Base-by-base conservation (phyloP, 2,888 invertebrate genomes). In the Andrena hattorfiana region DNA sequence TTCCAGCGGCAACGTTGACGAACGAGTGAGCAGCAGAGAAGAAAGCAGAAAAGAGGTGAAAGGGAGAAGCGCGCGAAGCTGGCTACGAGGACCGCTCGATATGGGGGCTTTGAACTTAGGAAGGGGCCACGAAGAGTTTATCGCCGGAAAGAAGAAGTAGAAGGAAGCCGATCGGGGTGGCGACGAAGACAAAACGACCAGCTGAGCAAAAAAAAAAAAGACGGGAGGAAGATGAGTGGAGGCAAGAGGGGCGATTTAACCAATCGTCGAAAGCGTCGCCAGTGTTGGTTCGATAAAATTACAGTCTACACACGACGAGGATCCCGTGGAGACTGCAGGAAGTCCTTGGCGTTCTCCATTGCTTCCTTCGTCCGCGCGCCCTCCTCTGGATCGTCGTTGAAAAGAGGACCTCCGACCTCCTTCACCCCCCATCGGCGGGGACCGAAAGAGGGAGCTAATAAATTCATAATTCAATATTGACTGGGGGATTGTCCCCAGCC, bases 381-480 rank as follows among this genome's bases (percentile, higher is more conserved):
- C 49, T 13, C 30, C 16, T 5, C 35, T 16, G 42, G 28, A 6
- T 48, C 71, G 49, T 66, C 49, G 35, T 35, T 73, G 75, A 72
- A 78, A 83, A 81, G 82, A 88, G 84, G 60, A 80, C 74, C 79
- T 63, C 35, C 71, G 78, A 81, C 68, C 72, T 81, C 56, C 70
- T 83, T 69, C 83, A 5, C 71, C 72, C 81, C 63, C 81, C 83
- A 88, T 90, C 84, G 89, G 64, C 49, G 81, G 81, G 64, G 81
- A 49, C 77, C 70, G 66, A 63, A 83, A 76, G 77, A 77, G 85
- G 89, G 86, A 87, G 89, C 88, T 91, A 91, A 92, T 93, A 93
- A 93, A 92, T 93, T 92, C 91, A 92, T 93, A 92, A 91, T 91
- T 93, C 92, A 93, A 93, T 93, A 93, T 93, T 93, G 93, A 93